phyloP scores from a whole-genome alignment of 2,113 vertebrate genomes.

The Trichechus manatus region DNA sequence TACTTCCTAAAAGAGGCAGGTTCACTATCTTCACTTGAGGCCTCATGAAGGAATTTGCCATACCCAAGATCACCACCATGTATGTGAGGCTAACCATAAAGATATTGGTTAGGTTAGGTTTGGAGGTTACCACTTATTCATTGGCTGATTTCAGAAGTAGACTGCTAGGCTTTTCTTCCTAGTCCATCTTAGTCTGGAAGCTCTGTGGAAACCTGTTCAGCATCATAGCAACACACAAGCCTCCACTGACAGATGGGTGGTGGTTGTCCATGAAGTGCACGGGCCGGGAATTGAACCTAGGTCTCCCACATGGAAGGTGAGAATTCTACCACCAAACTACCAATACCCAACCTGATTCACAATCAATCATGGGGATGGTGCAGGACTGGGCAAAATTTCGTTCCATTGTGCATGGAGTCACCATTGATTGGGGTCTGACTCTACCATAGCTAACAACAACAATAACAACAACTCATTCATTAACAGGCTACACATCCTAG shows the following conservation, averaged over 20 bases:
- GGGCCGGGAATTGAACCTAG: background rate
- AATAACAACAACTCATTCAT: background rate
- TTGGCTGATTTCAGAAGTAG: background rate
- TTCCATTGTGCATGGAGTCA: background rate
- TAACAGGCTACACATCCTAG: background rate
- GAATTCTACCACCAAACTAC: background rate
- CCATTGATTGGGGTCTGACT: background rate
- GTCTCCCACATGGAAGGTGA: background rate
- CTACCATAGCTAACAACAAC: background rate
- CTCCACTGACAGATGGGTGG: background rate
- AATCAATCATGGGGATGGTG: background rate
- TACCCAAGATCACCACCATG: background rate
- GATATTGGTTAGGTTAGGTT: background rate
- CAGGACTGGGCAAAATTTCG: background rate
- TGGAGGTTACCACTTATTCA: background rate
- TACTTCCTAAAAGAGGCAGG: background rate
- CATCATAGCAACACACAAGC: background rate
- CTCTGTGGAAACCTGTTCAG: background rate
- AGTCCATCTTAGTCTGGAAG: background rate
- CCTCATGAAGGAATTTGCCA: background rate
- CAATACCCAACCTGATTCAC: background rate
- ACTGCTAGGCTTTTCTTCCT: background rate
- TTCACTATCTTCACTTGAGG: background rate
- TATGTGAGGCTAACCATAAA: conserved; percentile 17
- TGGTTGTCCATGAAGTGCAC: background rate